Percentiles rank a stretch among this genome's conserved stretches.
These are phyloP conservation scores for Archegozetes longisetosus DNA, from an alignment of 1,140 invertebrate species.

Conservation along the genomic window DNA sequence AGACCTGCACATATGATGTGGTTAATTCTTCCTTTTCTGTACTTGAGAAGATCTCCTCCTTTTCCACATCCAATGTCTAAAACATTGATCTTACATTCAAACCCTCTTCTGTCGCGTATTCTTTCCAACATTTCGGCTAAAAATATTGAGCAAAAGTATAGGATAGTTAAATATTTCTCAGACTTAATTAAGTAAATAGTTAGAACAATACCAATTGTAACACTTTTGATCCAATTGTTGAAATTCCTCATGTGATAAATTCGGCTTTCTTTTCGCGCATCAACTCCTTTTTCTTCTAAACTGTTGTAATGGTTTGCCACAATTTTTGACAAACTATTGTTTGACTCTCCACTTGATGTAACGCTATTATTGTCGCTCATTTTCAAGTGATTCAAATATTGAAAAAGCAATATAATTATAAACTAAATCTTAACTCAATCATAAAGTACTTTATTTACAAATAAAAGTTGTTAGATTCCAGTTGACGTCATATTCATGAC, in stretches of 20 bases:
- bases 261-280: constrained; percentile 58
- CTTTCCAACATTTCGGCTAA: background rate
- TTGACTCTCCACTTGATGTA: background rate
- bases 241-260: constrained; percentile 91
- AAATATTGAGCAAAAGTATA: background rate
- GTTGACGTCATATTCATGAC: too few relatives aligned
- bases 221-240: constrained; percentile 97
- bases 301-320: constrained; percentile 74
- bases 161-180: background rate
- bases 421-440: too few relatives aligned
- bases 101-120: constrained; percentile 27
- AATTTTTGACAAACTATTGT: constrained; percentile 25
- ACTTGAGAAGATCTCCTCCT: constrained; percentile 91
- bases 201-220: constrained; percentile 53
- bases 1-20: constrained; percentile 68
- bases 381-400: too few relatives aligned
- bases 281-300: constrained; percentile 58
- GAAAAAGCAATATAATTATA: too few relatives aligned
- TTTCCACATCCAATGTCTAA: constrained; percentile 64
- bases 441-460: too few relatives aligned
- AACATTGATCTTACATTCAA: constrained; percentile 35
- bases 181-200: background rate
- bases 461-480: too few relatives aligned
- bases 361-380: background rate
- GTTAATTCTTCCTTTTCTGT: constrained; percentile 63